Base-by-base conservation (phyloP, 1,140 invertebrate species). In the Caenorhabditis inopinata region DNA sequence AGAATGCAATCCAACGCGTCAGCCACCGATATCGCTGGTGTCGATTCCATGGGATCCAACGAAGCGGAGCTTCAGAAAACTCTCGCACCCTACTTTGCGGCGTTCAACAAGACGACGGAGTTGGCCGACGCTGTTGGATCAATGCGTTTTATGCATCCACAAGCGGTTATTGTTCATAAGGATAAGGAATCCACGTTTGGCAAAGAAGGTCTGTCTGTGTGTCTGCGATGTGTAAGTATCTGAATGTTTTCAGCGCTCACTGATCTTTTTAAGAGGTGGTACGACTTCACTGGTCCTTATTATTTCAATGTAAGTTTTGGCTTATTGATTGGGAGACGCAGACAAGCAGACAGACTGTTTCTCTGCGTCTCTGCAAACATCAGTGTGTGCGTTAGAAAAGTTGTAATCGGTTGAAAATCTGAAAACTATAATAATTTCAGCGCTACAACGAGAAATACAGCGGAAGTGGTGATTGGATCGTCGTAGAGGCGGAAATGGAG, bases 161-260 rank as follows among this genome's bases (percentile, higher is more conserved):
- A 68, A 21, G 58, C 29, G 38, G 58, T 68, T 1, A 68, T 68
- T 21, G 58, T 68, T 18, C 58, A 68, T 9, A 68, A 38, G 32
- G 58, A 68, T 18, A 68, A 23, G 9, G 27, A 23, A 4, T 68
- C 58, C 2, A 68, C 32, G 27, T 68, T 68, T 5, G 58, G 58
- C 18, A 68, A 68, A 38, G 32, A 68, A 38, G 58, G 58, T 68
- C 35, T n/a, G 58, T 68, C 38, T 68, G 38, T 68, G 58, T 11
- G 9, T 23, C 23, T 21, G 35, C 58, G n/a, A n/a, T n/a, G n/a
- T n/a, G n/a, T n/a, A n/a, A n/a, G n/a, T n/a, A n/a, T n/a, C n/a
- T n/a, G n/a, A n/a, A n/a, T n/a, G n/a, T 68, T 68, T 68, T 68
- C 58, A 68, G 58, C 58, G 58, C 58, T 68, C 58, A 68, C 58